Base-by-base conservation (phyloP, 2,888 invertebrate genomes). In the Pristionchus fissidentatus region DNA sequence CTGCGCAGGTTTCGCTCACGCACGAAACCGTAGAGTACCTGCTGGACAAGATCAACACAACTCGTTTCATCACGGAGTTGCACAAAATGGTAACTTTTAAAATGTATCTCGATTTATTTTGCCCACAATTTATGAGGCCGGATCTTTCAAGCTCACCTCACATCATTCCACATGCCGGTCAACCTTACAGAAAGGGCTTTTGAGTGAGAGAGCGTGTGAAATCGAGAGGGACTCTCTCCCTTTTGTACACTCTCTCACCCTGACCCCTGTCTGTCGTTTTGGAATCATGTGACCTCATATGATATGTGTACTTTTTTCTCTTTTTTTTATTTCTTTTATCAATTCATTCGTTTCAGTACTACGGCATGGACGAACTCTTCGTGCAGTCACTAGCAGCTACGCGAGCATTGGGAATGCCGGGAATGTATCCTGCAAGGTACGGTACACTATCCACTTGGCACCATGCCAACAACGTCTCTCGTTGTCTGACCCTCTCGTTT, bases 321-420 rank as follows among this genome's bases (percentile, higher is more conserved):
- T 32, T 49, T 75, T 1, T 22, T 26, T 29, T 46, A 15, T 49
- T 49, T 10, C 49, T 15, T 10, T 15, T 10, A 49, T 49, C 10
- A 49, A 49, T 15, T 49, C 49, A 49, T 15, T 49, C 10, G 10
- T 32, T 49, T 29, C 75, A 77, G 75, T 77, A 77, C 49, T 77
- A 77, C 49, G 75, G 75, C 0, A 77, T 77, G 75, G 75, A 77
- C 35, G 75, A 77, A 29, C 29, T 77, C 10, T 77, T 77, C 49
- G 35, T 77, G 29, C 75, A 77, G 19, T 77, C 75, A 4, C 26
- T 77, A 22, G 75, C 75, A 29, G 46, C 75, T 1, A 77, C 75
- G 22, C 22, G 49, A 19, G 75, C 75, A 19, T 15, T 77, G 49
- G 29, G 49, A n/a, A 77, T 77, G 75, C 75, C 75, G 32, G 75